Evolutionary conservation across 2,888 invertebrate genomes (phyloP), one percentile per base, ranked within the genome.

Genomic region (Xanthia togata): DNA sequence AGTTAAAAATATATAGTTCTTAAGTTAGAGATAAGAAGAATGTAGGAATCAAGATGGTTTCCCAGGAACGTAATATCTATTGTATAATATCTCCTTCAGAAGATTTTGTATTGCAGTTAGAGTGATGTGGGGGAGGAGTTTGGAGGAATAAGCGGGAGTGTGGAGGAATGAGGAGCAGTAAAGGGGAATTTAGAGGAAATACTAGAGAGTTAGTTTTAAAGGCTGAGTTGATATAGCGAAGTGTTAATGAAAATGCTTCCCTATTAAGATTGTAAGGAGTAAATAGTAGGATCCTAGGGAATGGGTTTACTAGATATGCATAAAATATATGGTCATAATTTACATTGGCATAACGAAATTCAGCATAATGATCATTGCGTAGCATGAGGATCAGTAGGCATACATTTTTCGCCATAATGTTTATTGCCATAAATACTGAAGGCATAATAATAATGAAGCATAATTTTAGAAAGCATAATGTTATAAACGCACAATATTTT

Each of bases 51-150:
- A 41, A 17, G 14, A 67, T 50, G 26, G 35, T 68, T 55, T 9
- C 2, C 5, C 11, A 50, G 55, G 60, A 38, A 69, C n/a, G 20
- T 47, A 20, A n/a, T n/a, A 20, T 9, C 8, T 59, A 1, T 59
- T 38, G 38, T 69, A 38, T 59, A 59, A 59, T n/a, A 68, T 38
- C 35, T 38, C 23, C n/a, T 41, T 69, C 62, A n/a, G 62, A 69
- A 70, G 64, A 31, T 64, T 64, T 70, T 41, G 9, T 70, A 31
- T 65, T 65, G 70, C 23, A 31, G 41, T 26, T 14, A 69, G 41
- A 64, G 69, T 64, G 20, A 70, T 35, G 5, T 35, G 60, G 35
- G 5, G 4, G 2, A 12, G 5, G 35, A 60, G 60, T 31, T 35
- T 60, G 60, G 12, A 9, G 31, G 31, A 60, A 60, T 26, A 14